Evolutionary conservation across 1,140 invertebrate species (phyloP), one percentile per base, ranked within the genome.

Genomic region (Temnothorax nylanderi): DNA sequence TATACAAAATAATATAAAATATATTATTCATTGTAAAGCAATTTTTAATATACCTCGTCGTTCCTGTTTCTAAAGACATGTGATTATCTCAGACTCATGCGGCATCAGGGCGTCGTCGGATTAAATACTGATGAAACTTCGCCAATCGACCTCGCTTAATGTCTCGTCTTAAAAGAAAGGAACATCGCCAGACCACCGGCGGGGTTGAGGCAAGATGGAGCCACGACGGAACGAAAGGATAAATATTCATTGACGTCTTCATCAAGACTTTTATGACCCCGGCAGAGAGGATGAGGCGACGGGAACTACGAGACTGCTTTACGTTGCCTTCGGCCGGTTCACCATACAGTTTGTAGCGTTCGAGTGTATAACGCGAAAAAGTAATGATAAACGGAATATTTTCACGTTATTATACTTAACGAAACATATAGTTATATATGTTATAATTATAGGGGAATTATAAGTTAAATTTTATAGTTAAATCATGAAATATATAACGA

Each of bases 231-330:
- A 87, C 85, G 86, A 88, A 87, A 75, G 91, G 92, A 95, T 94
- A 95, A 95, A 95, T 95, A 95, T 95, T 95, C 94, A 95, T 95
- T 93, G 94, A 94, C 93, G 93, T 93, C 92, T 94, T 95, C 93
- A 93, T 94, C 94, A 94, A 88, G 93, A 94, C 89, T 94, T 94
- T 94, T 94, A 94, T 93, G 91, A 91, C 85, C 90, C 80, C 77
- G 72, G 77, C 69, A 71, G 81, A 85, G 62, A 89, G 81, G 88
- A 69, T 88, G 77, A 80, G 51, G 74, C 71, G 56, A 26, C 32
- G 67, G 58, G 56, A 58, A 64, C 54, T 60, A 84, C 54, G 80
- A 74, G 51, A 60, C 54, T 37, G 32, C 10, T 41, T 81, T 41
- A 47, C 64, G 26, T 51, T 71, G 78, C 49, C 80, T 74, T 75